Percentiles rank a stretch among this genome's conserved stretches.
These are phyloP conservation scores for Lampris megalopsis DNA, from an alignment of 2,113 vertebrate genomes.

Conservation along the genomic window DNA sequence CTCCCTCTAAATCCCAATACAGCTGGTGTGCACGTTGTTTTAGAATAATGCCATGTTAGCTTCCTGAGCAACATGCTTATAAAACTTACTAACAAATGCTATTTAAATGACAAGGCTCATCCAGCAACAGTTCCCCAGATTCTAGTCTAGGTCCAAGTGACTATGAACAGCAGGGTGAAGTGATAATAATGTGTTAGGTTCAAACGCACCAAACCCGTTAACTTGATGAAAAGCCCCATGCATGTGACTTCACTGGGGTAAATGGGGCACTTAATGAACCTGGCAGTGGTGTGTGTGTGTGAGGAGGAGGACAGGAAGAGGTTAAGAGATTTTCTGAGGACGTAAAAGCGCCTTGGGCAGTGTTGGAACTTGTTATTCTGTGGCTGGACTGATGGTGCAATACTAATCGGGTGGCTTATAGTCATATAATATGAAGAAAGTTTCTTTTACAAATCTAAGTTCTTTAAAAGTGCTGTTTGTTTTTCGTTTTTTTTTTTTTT, in stretches of 20 bases:
- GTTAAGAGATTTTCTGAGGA: neutral
- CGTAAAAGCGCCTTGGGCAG: constrained; percentile 12
- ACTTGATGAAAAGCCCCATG: constrained; percentile 45
- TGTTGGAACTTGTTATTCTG: constrained; percentile 31
- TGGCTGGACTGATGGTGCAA: neutral
- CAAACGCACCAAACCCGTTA: constrained; percentile 41
- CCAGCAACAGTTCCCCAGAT: constrained; percentile 34
- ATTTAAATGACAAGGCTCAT: constrained; percentile 64
- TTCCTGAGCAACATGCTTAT: constrained; percentile 43
- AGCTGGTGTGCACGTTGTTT: constrained; percentile 58
- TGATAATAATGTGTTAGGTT: constrained; percentile 51
- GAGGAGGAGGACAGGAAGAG: neutral
- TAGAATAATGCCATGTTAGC: constrained; percentile 57
- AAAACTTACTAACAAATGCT: constrained; percentile 46
- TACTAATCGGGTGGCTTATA: neutral
- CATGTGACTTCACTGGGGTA: constrained; percentile 38
- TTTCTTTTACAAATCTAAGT: no score
- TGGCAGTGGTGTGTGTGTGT: constrained; percentile 20
- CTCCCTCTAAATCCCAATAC: constrained; percentile 11
- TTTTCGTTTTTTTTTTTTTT: no score
- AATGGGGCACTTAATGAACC: constrained; percentile 70
- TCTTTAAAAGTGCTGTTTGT: no score
- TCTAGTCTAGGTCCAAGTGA: constrained; percentile 14
- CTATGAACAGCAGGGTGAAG: constrained; percentile 62
- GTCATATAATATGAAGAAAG: neutral